These are phyloP conservation scores for Austrolebias charrua DNA, from an alignment of 2,797 vertebrate species.

Conservation along the genomic window DNA sequence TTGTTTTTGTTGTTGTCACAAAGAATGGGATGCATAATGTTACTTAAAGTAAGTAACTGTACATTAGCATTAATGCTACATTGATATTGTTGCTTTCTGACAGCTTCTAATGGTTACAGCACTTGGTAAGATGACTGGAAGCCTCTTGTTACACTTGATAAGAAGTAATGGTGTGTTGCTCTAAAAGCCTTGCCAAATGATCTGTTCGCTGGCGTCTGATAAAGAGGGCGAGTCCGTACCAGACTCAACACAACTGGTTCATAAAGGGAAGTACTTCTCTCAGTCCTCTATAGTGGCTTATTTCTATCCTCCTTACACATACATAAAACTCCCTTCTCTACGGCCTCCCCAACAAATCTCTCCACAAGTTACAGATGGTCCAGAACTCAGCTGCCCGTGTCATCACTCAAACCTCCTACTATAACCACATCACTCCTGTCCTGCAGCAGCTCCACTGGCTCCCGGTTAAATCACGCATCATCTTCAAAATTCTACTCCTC, in stretches of 20 bases:
- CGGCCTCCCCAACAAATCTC: no score
- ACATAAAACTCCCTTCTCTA: no score
- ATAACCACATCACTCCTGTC: no score
- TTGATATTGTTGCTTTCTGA: slow-evolving; percentile 41
- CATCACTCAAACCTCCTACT: no score
- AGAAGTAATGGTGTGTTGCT: slow-evolving; percentile 15
- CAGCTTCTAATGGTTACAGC: slow-evolving; percentile 46
- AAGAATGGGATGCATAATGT: slow-evolving; percentile 19
- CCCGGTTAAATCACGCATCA: no score
- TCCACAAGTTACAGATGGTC: no score
- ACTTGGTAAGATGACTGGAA: slow-evolving; percentile 29
- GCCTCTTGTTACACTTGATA: slow-evolving; percentile 27
- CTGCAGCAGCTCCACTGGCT: no score
- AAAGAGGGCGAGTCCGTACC: slow-evolving; percentile 35
- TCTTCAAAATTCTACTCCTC: no score
- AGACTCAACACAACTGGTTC: slow-evolving; percentile 38
- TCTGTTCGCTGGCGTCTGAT: slow-evolving; percentile 50
- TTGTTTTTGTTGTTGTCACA: no score
- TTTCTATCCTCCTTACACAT: background rate
- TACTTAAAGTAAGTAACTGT: slow-evolving; percentile 3
- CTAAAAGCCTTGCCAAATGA: slow-evolving; percentile 39
- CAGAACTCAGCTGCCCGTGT: no score
- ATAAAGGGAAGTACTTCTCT: slow-evolving; percentile 36
- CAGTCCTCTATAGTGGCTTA: slow-evolving; percentile 3
- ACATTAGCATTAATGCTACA: slow-evolving; percentile 49